phyloP scores from a whole-genome alignment of 2,888 invertebrate species.

The Rhorus exstirpatorius region DNA sequence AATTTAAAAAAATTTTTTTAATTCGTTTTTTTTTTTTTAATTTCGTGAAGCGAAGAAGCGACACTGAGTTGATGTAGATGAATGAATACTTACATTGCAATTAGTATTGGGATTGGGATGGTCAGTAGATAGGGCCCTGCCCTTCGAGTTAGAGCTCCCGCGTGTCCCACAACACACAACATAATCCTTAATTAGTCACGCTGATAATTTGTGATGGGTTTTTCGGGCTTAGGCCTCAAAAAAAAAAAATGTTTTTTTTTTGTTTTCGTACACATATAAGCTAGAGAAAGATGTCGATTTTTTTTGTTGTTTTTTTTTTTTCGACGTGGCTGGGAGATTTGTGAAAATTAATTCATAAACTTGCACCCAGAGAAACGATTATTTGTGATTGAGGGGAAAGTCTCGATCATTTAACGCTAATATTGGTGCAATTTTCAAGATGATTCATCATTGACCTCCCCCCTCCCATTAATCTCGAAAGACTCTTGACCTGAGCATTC shows the following conservation, averaged over 20 bases:
- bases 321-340: constrained; percentile 16
- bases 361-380: constrained; percentile 67
- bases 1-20: too few species aligned
- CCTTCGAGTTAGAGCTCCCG: constrained; percentile 85
- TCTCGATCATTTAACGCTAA: constrained; percentile 21
- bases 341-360: constrained; percentile 55
- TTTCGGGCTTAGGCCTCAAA: constrained; percentile 61
- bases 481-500: constrained; percentile 59
- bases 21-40: constrained; percentile 35
- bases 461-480: constrained; percentile 34
- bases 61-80: constrained; percentile 83
- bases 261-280: constrained; percentile 40
- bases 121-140: constrained; percentile 85
- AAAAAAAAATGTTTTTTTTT: constrained; percentile 35
- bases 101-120: constrained; percentile 85
- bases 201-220: constrained; percentile 78
- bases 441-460: constrained; percentile 32
- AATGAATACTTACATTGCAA: constrained; percentile 85
- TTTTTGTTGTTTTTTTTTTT: constrained; percentile 6
- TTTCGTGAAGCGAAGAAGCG: constrained; percentile 78
- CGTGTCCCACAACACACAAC: constrained; percentile 85
- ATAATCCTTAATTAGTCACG: constrained; percentile 85
- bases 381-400: background rate
- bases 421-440: constrained; percentile 29
- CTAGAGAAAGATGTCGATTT: constrained; percentile 42